Percentiles rank a stretch among this genome's conserved stretches.
phyloP scores from a whole-genome alignment of 1,140 invertebrate species.

The Lysiphlebus fabarum region DNA sequence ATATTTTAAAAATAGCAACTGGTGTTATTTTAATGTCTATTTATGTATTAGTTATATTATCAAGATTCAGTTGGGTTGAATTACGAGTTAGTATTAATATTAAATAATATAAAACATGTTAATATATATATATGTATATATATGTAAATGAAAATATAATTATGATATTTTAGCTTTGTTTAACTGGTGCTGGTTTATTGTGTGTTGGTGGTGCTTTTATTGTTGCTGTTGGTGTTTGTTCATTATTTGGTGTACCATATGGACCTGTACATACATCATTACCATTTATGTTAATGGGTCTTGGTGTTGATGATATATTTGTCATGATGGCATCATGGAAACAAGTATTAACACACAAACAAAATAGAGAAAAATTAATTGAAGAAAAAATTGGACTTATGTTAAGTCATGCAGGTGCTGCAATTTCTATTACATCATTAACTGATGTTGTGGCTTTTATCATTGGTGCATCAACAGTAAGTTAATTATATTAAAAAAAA shows the following conservation, averaged over 20 bases:
- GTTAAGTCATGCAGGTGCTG: slow-evolving; percentile 75
- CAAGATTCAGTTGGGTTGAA: slow-evolving; percentile 74
- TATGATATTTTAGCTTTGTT: slow-evolving; percentile 37
- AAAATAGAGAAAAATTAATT: slow-evolving; percentile 56
- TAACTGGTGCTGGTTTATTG: slow-evolving; percentile 61
- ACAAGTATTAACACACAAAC: slow-evolving; percentile 51
- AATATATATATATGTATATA: too few relatives aligned
- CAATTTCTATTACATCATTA: slow-evolving; percentile 78
- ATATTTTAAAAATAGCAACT: slow-evolving; percentile 66
- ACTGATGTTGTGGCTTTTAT: slow-evolving; percentile 79
- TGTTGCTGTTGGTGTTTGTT: slow-evolving; percentile 70
- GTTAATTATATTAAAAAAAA: neutral
- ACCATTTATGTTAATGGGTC: slow-evolving; percentile 77
- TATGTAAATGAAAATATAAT: too few relatives aligned
- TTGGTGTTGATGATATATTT: slow-evolving; percentile 80
- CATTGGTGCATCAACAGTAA: slow-evolving; percentile 68
- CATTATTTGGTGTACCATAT: slow-evolving; percentile 69
- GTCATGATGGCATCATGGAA: slow-evolving; percentile 75
- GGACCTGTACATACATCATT: slow-evolving; percentile 79
- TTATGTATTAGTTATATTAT: slow-evolving; percentile 71
- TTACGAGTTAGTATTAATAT: slow-evolving; percentile 56
- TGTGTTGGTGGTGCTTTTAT: slow-evolving; percentile 76
- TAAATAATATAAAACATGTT: too few relatives aligned
- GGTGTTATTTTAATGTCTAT: slow-evolving; percentile 71
- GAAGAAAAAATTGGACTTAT: slow-evolving; percentile 64